Evolutionary conservation across 2,797 vertebrate species (phyloP).

Genomic region (Cyprinodon diabolis): DNA sequence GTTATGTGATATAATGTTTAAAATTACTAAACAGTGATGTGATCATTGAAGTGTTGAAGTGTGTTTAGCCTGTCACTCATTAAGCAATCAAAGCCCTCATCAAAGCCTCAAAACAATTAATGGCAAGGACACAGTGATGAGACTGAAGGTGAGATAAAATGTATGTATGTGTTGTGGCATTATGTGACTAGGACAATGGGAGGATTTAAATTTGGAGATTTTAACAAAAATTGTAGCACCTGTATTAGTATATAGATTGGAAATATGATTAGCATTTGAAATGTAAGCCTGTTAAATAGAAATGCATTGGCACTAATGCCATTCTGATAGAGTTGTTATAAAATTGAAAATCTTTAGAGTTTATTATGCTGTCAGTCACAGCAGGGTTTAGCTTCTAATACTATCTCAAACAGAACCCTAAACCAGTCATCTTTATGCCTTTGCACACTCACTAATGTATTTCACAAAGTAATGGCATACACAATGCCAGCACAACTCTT

Average conservation of each 20-base stretch:
- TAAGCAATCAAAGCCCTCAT: slow-evolving; percentile 55
- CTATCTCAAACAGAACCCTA: slow-evolving; percentile 52
- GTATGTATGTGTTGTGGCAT: slow-evolving; percentile 5
- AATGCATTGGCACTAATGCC: slow-evolving; percentile 6
- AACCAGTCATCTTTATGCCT: slow-evolving; percentile 65
- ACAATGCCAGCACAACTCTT: slow-evolving; percentile 38
- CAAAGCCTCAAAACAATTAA: slow-evolving; percentile 52
- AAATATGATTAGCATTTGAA: background rate
- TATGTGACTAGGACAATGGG: slow-evolving; percentile 10
- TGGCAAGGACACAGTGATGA: slow-evolving; percentile 66
- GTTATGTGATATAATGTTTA: slow-evolving; percentile 4
- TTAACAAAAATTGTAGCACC: slow-evolving; percentile 1
- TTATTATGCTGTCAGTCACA: slow-evolving; percentile 51
- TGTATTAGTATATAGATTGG: slow-evolving; percentile 2
- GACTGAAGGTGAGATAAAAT: slow-evolving; percentile 33
- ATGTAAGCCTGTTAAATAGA: slow-evolving; percentile 2
- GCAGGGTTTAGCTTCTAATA: slow-evolving; percentile 55
- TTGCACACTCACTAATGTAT: slow-evolving; percentile 51
- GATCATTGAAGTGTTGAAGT: slow-evolving; percentile 71
- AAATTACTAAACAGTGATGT: slow-evolving; percentile 66
- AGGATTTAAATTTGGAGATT: background rate
- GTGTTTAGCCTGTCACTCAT: slow-evolving; percentile 69
- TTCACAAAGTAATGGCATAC: slow-evolving; percentile 28
- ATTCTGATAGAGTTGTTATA: slow-evolving; percentile 30
- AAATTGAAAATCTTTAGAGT: slow-evolving; percentile 38